A percentile compares a stretch with the other conserved stretches of the same genome.
phyloP scores from a whole-genome alignment of 2,888 invertebrate species.

The Proisotoma minuta region DNA sequence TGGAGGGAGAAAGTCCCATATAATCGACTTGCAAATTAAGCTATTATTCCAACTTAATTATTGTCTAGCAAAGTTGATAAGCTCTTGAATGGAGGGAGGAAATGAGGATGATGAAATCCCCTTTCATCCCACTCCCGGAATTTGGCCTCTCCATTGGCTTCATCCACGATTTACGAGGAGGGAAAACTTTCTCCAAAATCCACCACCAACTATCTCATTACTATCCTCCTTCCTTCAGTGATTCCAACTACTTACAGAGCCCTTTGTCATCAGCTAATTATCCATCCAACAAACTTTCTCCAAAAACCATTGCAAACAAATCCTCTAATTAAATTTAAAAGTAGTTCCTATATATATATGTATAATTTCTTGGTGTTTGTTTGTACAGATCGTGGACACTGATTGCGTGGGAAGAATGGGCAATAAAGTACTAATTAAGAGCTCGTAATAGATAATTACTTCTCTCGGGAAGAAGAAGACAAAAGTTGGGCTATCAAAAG shows the following conservation, averaged over 20 bases:
- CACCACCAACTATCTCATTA: too few species aligned
- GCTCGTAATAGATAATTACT: neutral
- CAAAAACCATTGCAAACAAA: neutral
- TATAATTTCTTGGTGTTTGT: too few species aligned
- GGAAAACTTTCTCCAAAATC: too few species aligned
- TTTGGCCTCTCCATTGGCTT: neutral
- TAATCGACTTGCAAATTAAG: conserved; percentile 48
- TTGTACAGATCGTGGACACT: too few species aligned
- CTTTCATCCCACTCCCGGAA: neutral
- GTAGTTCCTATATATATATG: too few species aligned
- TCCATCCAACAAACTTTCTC: too few species aligned
- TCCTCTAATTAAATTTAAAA: too few species aligned
- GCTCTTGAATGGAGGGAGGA: conserved; percentile 26
- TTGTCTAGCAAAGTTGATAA: conserved; percentile 44
- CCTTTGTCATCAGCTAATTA: too few species aligned
- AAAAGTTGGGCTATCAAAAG: neutral
- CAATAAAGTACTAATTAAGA: conserved; percentile 2
- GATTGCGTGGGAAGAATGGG: neutral
- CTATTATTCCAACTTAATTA: conserved; percentile 48
- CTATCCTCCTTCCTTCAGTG: too few species aligned
- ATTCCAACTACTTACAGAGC: too few species aligned
- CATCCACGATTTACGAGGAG: neutral
- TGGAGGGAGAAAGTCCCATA: conserved; percentile 24
- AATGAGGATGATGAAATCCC: conserved; percentile 25
- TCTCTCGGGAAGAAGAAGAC: neutral